Evolutionary conservation across 2,797 vertebrate species (phyloP).

Genomic region (Phaenicophaeus curvirostris): DNA sequence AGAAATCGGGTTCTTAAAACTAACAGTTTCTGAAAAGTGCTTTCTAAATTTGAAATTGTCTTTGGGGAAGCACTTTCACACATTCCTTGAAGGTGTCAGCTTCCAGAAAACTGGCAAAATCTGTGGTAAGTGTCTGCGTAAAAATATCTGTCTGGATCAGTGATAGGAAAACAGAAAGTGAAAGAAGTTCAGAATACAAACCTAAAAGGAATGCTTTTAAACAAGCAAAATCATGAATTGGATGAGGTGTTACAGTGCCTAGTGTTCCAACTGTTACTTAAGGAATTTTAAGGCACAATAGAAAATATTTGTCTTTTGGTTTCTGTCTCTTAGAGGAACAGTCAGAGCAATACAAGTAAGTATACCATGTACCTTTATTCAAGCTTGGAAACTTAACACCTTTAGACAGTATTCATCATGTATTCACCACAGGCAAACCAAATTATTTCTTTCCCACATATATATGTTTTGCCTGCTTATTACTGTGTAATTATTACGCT

Average conservation of each 20-base stretch:
- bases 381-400: not conserved
- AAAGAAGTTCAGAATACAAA: not conserved
- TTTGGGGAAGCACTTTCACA: not conserved
- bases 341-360: not conserved
- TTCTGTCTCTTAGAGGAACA: not conserved
- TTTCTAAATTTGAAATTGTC: not conserved
- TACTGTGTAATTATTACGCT: not conserved
- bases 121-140: not conserved
- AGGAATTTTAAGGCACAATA: not conserved
- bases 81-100: not conserved
- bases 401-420: not conserved
- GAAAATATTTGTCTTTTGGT: not conserved
- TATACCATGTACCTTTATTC: not conserved
- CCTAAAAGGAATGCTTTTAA: not conserved
- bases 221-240: not conserved
- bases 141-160: not conserved
- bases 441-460: not conserved
- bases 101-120: not conserved
- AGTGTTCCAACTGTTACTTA: not conserved
- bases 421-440: not conserved
- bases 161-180: not conserved
- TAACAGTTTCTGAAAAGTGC: not conserved
- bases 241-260: not conserved
- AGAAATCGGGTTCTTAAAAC: not conserved
- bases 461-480: not conserved